Base-by-base conservation (phyloP, 2,888 invertebrate genomes). In the Tolmerus cingulatus region DNA sequence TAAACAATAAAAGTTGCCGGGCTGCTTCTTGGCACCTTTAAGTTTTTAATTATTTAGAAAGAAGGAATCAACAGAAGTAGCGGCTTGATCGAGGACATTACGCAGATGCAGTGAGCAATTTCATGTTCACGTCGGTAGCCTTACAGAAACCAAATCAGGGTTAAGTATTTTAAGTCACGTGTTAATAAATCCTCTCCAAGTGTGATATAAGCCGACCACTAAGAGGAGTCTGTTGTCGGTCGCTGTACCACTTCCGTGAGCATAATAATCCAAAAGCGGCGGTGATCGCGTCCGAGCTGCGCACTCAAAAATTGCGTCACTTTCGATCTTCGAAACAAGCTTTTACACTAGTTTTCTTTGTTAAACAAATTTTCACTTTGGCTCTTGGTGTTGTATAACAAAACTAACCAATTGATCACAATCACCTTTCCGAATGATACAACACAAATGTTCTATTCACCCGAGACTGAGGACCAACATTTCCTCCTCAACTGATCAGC, bases 311-410 rank as follows among this genome's bases (percentile, higher is more conserved):
- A 40, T 27, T 43, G 23, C 46, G 40, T 40, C 78, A 78, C 78
- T 78, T 78, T 78, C 43, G 78, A 78, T 78, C 40, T 78, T 78
- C 40, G 78, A 78, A 78, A 78, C 23, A 78, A 23, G 78, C 37
- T 46, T 78, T 40, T 37, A 14, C 46, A 78, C 78, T 78, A 78
- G 23, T 19, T 66, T 66, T 66, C 40, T 78, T 78, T 40, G 43
- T 78, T 43, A 43, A 43, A 19, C 23, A 78, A 78, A 78, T 40
- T 40, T n/a, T 9, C 78, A 78, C 77, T 78, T 46, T 78, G 16
- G 12, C 37, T 76, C 1, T 46, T 46, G 14, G 19, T 23, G 40
- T 78, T 78, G 40, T 78, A 43, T 43, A 78, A 78, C 0, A 78
- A 78, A 78, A 40, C 16, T 78, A 46, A 46, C 37, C 40, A 37